phyloP scores from a whole-genome alignment of 2,113 vertebrate species.

The Struthio camelus region DNA sequence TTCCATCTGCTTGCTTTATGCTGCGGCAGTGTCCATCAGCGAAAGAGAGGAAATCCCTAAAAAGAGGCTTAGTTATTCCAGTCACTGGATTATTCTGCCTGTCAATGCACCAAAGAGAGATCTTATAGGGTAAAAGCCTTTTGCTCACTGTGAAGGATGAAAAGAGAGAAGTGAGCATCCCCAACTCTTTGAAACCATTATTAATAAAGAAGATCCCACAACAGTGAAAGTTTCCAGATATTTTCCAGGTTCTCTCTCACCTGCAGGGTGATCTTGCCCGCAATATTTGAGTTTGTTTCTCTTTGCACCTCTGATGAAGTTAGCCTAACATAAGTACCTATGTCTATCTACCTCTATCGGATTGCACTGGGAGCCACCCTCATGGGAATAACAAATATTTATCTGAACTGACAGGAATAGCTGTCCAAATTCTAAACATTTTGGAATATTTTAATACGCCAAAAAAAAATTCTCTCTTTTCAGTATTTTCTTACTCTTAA shows the following conservation, averaged over 20 bases:
- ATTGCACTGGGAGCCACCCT: not conserved
- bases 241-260: not conserved
- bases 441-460: not conserved
- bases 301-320: not conserved
- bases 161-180: not conserved
- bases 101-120: not conserved
- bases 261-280: not conserved
- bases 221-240: not conserved
- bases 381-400: not conserved
- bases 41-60: not conserved
- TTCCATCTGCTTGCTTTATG: not conserved
- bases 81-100: not conserved
- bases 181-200: not conserved
- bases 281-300: not conserved
- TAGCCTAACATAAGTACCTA: not conserved
- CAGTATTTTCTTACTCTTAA: not conserved
- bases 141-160: fast-evolving
- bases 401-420: not conserved
- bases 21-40: not conserved
- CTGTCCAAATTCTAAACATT: conserved; percentile 2
- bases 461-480: not conserved
- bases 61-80: not conserved
- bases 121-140: not conserved
- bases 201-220: not conserved
- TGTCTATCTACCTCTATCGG: too few species aligned